Evolutionary conservation across 2,888 invertebrate genomes (phyloP).

Genomic region (Sphinx pinastri): DNA sequence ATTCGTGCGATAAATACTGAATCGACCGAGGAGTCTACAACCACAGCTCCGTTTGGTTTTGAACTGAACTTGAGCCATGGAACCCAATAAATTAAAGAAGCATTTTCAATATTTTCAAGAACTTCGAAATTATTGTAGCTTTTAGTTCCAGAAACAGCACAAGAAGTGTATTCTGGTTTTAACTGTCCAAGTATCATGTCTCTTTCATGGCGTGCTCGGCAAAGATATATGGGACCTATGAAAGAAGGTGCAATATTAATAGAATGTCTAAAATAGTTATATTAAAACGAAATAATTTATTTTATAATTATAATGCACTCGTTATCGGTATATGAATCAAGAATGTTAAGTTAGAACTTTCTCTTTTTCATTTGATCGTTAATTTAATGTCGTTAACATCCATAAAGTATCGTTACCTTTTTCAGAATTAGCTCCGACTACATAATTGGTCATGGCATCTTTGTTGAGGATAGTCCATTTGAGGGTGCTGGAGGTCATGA

Average conservation of each 20-base stretch:
- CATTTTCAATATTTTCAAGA: conserved; percentile 90
- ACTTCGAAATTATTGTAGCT: conserved; percentile 87
- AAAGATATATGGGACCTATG: conserved; percentile 86
- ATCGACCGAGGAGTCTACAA: conserved; percentile 76
- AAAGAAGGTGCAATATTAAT: conserved; percentile 33
- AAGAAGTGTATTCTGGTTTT: conserved; percentile 83
- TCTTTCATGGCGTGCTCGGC: conserved; percentile 88
- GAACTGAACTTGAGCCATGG: conserved; percentile 88
- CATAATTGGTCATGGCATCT: conserved; percentile 82
- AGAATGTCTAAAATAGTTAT: not conserved
- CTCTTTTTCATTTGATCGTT: too few species aligned
- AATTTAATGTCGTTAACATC: not conserved
- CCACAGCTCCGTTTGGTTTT: conserved; percentile 88
- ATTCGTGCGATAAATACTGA: conserved; percentile 70
- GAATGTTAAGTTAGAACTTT: too few species aligned
- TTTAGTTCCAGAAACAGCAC: conserved; percentile 86
- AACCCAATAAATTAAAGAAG: conserved; percentile 90
- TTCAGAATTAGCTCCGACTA: conserved; percentile 83
- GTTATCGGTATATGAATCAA: too few species aligned
- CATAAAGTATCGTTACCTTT: conserved; percentile 53
- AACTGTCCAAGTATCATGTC: conserved; percentile 90
- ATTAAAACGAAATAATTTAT: not conserved
- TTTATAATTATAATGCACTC: not conserved
- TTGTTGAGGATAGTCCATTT: conserved; percentile 86
- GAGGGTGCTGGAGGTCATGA: conserved; percentile 91